Evolutionary conservation across 2,113 vertebrate species (phyloP), one percentile per base, ranked within the genome.

Genomic region (Oryzias curvinotus): DNA sequence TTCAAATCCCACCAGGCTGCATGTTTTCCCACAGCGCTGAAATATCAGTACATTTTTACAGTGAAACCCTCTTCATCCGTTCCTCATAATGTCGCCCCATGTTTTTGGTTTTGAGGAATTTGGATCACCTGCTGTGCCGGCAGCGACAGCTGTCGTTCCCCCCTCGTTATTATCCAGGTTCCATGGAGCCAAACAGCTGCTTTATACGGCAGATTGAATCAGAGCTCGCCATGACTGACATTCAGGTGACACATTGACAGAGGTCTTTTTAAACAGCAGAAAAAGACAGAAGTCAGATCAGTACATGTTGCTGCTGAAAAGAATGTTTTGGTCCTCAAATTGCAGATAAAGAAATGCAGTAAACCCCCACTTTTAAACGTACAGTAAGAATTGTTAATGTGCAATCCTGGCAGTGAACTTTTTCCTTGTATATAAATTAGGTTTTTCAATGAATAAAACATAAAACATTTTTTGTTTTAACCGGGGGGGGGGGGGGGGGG

Each of bases 181-280:
- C 85, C 87, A 87, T 62, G 53, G 77, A 87, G 85, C 70, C 71
- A 85, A 87, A 88, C 89, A 91, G 84, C 88, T 91, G 88, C 88
- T 90, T 87, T 84, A 81, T 73, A 71, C 72, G 77, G 79, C 85
- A 87, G 83, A 87, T 74, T 88, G 77, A 90, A 87, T 88, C 83
- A 85, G 65, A 67, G 73, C 74, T 62, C 43, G 63, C 83, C 72
- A 70, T 62, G 68, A 86, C 68, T 75, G 77, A 82, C 72, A 77
- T 55, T 75, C 52, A 64, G 58, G 78, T 73, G 78, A 66, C 75
- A 64, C 36, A 10, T 36, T 36, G 73, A 61, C 65, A 15, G 64
- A 66, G 26, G 63, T 50, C 30, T 75, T 65, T 65, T 62, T 68
- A 69, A 51, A 30, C 21, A 41, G 19, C 26, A 23, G 42, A 51